Evolutionary conservation across 2,797 vertebrate species (phyloP).

Genomic region (Pseudopleuronectes americanus): DNA sequence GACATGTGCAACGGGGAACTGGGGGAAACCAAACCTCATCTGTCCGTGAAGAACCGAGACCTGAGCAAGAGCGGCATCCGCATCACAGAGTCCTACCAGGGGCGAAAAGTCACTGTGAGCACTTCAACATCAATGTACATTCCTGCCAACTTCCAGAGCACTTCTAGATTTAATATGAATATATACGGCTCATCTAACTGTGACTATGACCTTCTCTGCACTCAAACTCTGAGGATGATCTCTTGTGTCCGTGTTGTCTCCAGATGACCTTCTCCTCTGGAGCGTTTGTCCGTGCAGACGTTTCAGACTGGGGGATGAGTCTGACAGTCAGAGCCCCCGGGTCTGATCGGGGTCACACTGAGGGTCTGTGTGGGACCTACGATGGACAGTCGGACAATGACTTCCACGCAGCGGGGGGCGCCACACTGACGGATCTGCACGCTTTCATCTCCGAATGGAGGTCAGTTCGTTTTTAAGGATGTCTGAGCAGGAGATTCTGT

Average conservation of each 20-base stretch:
- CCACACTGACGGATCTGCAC: slow-evolving; percentile 49
- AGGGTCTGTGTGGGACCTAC: slow-evolving; percentile 90
- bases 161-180: too few species aligned
- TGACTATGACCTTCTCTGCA: too few species aligned
- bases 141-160: too few species aligned
- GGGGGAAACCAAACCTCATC: slow-evolving; percentile 83
- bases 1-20: slow-evolving; percentile 90
- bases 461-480: slow-evolving; percentile 33
- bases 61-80: slow-evolving; percentile 76
- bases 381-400: slow-evolving; percentile 87
- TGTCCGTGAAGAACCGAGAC: slow-evolving; percentile 85
- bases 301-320: slow-evolving; percentile 91
- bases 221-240: neutral
- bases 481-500: too few species aligned
- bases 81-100: slow-evolving; percentile 89
- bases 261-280: slow-evolving; percentile 90
- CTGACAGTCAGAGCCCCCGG: slow-evolving; percentile 86
- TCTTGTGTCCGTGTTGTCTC: neutral
- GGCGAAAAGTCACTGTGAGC: slow-evolving; percentile 93
- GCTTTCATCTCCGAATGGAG: slow-evolving; percentile 89
- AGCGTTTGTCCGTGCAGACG: slow-evolving; percentile 88
- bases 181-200: too few species aligned
- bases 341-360: slow-evolving; percentile 83
- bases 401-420: slow-evolving; percentile 82
- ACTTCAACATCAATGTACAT: too few species aligned